Base-by-base conservation (phyloP, 2,113 vertebrate species). In the Paracyprichromis sp. region DNA sequence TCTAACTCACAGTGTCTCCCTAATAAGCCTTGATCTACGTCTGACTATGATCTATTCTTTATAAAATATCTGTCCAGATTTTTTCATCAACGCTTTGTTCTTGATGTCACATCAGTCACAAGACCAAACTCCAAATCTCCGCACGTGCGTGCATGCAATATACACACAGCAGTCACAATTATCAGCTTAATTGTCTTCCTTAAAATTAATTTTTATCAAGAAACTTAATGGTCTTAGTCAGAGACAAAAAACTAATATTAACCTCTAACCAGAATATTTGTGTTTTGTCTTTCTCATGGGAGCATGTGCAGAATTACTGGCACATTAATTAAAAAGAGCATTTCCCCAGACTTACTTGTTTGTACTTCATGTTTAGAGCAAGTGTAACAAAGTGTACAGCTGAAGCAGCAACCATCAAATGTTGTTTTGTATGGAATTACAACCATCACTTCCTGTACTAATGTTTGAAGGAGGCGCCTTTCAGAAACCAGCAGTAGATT, bases 241-340 rank as follows among this genome's bases (percentile, higher is more conserved):
- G 6, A 50, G 1, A 73, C 71, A 13, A 19, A 78, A 78, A 50
- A 31, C 6, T 12, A 29, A 31, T 50, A 66, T 31, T 78, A 50
- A 31, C 6, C 16, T 50, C 26, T 50, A 78, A 31, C 14, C 16
- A 13, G 24, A 78, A 78, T 50, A 19, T 13, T 31, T 31, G 16
- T 78, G 16, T 50, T 78, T 47, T 47, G 40, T 29, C 40, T 76
- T 76, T 47, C 71, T 76, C 43, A 6, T 31, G 24, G 73, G 24
- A 78, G 16, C 17, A 50, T 50, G 71, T 76, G 71, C 71, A 29
- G 71, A 76, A 31, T 31, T 76, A 76, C 71, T 31, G 16, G 26
- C 26, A 78, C 16, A 50, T 50, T 31, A 31, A 50, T 31, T 78
- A 50, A 17, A 78, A 31, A 78, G 9, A 78, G 7, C 9, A 47